Conservation (phyloP, 2,888 invertebrate species). For the Zaprionus obscuricornis region DNA sequence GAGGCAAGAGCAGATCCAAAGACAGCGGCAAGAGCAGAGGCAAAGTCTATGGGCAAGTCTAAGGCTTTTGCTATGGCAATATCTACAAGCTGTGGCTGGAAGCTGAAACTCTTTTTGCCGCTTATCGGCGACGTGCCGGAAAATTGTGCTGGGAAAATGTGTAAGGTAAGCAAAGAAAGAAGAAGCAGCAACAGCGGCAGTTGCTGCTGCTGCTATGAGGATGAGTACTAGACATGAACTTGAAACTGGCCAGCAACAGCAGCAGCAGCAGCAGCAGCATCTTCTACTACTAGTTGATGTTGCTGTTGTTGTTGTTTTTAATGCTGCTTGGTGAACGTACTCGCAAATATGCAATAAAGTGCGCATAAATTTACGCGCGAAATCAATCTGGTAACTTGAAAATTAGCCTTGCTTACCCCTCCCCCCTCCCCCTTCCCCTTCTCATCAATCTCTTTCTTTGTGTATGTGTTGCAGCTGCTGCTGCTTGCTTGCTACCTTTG, state of each 20-base stretch:
- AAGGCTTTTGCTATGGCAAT: too few species aligned
- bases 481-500: too few species aligned
- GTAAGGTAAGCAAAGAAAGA: constrained; percentile 19
- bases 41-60: background rate
- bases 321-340: constrained; percentile 48
- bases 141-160: constrained; percentile 64
- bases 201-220: background rate
- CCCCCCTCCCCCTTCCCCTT: too few species aligned
- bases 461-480: too few species aligned
- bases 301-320: too few species aligned
- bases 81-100: constrained; percentile 7
- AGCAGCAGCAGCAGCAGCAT: too few species aligned
- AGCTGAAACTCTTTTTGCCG: constrained; percentile 14
- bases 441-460: too few species aligned
- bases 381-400: constrained; percentile 74
- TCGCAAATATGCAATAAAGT: constrained; percentile 65
- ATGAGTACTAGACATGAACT: too few species aligned
- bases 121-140: constrained; percentile 68
- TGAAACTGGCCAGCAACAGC: too few species aligned
- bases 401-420: constrained; percentile 55
- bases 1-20: too few species aligned
- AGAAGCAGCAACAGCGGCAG: background rate
- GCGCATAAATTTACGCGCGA: constrained; percentile 73
- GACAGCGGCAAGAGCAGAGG: background rate
- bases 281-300: too few species aligned